Percentiles rank a stretch among this genome's conserved stretches.
Conservation (phyloP, 2,113 vertebrate genomes). For the Spizaetus ornatus region DNA sequence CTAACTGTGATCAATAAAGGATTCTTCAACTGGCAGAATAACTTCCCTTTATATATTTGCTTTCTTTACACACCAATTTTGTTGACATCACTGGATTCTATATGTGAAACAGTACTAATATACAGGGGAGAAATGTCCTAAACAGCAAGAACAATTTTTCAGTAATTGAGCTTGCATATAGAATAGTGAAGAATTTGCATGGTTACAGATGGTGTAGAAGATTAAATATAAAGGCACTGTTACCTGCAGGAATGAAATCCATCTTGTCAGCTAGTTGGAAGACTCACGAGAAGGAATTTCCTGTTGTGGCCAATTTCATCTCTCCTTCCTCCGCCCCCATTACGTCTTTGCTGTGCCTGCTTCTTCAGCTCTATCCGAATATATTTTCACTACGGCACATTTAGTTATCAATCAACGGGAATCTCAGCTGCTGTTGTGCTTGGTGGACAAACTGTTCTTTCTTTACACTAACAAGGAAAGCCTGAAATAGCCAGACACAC, state of each 20-base stretch:
- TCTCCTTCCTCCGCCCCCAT: constrained; percentile 31
- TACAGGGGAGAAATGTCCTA: neutral
- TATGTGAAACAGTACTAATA: neutral
- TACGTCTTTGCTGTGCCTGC: constrained; percentile 34
- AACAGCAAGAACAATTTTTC: neutral
- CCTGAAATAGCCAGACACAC: constrained; percentile 72
- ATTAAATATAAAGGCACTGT: constrained; percentile 38
- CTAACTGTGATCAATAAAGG: neutral
- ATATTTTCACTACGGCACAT: constrained; percentile 63
- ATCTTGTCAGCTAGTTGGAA: constrained; percentile 57
- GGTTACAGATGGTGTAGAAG: neutral
- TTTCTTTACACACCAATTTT: neutral
- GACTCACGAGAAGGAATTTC: constrained; percentile 63
- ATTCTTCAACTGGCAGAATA: neutral
- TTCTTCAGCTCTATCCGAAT: constrained; percentile 18
- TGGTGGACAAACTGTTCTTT: constrained; percentile 72
- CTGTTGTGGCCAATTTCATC: constrained; percentile 60
- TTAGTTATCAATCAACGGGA: constrained; percentile 70
- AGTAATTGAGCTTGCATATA: neutral
- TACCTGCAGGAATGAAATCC: constrained; percentile 58
- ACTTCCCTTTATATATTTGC: neutral
- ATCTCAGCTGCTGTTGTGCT: constrained; percentile 66
- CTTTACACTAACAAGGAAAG: constrained; percentile 68
- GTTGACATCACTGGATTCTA: neutral
- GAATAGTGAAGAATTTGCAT: neutral